These are phyloP conservation scores for Danio kyathit DNA, from an alignment of 2,797 vertebrate species.

Conservation along the genomic window DNA sequence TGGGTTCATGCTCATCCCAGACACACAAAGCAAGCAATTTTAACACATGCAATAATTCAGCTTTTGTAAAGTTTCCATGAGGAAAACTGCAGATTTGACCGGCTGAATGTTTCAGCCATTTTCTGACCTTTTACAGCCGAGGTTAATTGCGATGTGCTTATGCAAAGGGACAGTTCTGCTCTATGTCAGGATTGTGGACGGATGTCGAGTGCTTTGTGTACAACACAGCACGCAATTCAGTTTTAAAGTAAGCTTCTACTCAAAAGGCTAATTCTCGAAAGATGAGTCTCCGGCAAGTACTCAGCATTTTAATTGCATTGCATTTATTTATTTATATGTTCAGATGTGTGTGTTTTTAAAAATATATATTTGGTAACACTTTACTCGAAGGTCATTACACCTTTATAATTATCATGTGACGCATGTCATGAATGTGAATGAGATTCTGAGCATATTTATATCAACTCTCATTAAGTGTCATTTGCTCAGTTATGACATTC, in stretches of 20 bases:
- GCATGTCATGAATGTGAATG: too few relatives aligned
- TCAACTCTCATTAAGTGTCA: too few relatives aligned
- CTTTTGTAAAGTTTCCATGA: conserved; percentile 51
- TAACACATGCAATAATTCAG: background rate
- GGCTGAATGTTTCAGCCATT: conserved; percentile 51
- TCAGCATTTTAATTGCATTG: conserved; percentile 69
- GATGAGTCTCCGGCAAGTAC: conserved; percentile 48
- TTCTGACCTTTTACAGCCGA: conserved; percentile 65
- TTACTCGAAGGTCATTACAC: too few relatives aligned
- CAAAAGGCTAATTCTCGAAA: conserved; percentile 54
- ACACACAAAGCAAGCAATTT: background rate
- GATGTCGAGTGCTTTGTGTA: conserved; percentile 70
- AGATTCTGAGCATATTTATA: too few relatives aligned
- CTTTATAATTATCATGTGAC: too few relatives aligned
- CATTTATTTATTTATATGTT: conserved; percentile 53
- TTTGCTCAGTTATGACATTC: too few relatives aligned
- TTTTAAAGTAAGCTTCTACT: conserved; percentile 68
- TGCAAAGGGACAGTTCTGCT: conserved; percentile 67
- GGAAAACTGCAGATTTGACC: conserved; percentile 65
- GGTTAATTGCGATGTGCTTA: conserved; percentile 80
- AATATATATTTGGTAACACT: too few relatives aligned
- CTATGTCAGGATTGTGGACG: conserved; percentile 63
- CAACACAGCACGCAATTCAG: conserved; percentile 65
- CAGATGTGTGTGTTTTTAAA: background rate
- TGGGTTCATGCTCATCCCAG: background rate